Percentiles rank a stretch among this genome's conserved stretches.
phyloP scores from a whole-genome alignment of 2,888 invertebrate species.

The Eueremaeus valkanovi region DNA sequence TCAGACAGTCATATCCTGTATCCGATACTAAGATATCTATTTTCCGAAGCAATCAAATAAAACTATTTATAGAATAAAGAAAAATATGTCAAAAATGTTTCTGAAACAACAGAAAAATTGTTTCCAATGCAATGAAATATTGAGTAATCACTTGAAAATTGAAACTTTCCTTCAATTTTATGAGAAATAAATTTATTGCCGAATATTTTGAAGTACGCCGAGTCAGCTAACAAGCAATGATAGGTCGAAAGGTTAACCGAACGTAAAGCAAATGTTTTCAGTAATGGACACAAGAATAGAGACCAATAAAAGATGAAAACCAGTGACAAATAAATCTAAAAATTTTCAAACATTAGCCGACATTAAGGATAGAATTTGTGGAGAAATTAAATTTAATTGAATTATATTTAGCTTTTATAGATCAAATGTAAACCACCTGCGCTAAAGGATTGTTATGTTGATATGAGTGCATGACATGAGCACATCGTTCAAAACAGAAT shows the following conservation, averaged over 20 bases:
- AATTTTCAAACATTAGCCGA: background rate
- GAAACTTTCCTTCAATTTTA: background rate
- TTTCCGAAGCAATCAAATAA: background rate
- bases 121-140: background rate
- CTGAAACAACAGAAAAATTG: background rate
- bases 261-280: background rate
- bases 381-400: too few relatives aligned
- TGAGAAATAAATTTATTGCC: background rate
- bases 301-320: too few relatives aligned
- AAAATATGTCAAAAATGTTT: background rate
- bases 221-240: background rate
- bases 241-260: slow-evolving; percentile 3
- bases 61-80: background rate
- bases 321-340: background rate
- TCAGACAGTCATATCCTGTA: background rate
- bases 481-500: too few relatives aligned
- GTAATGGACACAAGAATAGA: background rate
- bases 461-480: too few relatives aligned
- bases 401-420: too few relatives aligned
- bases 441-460: too few relatives aligned
- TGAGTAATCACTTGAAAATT: background rate
- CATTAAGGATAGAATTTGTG: too few relatives aligned
- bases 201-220: background rate
- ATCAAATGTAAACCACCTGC: too few relatives aligned
- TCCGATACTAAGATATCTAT: background rate